Base-by-base conservation (phyloP, 1,140 invertebrate genomes). In the Mizuhopecten yessoensis region DNA sequence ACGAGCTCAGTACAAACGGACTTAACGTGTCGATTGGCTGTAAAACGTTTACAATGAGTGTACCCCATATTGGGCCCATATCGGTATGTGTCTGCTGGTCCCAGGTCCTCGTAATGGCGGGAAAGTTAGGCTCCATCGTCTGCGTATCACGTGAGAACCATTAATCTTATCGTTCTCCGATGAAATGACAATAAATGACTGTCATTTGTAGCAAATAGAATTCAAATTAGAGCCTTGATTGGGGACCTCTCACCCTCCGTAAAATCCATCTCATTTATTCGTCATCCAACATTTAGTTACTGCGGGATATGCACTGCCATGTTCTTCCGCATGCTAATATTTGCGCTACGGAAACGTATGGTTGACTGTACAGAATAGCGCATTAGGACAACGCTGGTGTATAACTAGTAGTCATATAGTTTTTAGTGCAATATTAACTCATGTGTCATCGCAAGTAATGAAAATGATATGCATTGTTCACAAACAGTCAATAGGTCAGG, bases 111-210 rank as follows among this genome's bases (percentile, higher is more conserved):
- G 36, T 75, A 75, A 75, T 75, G 57, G 57, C 57, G 57, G 57
- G 57, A 75, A 75, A 75, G 9, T 75, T 75, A 75, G 57, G 57
- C 57, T 75, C 57, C 57, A 29, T 29, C 57, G 57, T 75, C 57
- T 0, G 57, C 11, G 20, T 11, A 75, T 75, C 57, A 75, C 57
- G 57, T 75, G 57, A n/a, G 57, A 75, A 29, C n/a, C 57, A 75
- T 75, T 75, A 75, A 75, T 29, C n/a, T 29, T n/a, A 75, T 75
- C 57, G 11, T 17, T 29, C 57, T 75, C 57, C 57, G 57, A 75
- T n/a, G 57, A 75, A 75, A 75, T 75, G 57, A 75, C 57, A 75
- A 75, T 75, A 75, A 75, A 75, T 75, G 57, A 75, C 57, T 75
- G 57, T 75, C 57, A 75, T 75, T 75, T 75, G 57, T 75, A n/a